A percentile compares a stretch with the other conserved stretches of the same genome.
Conservation (phyloP, 2,888 invertebrate species). For the Sesia apiformis region DNA sequence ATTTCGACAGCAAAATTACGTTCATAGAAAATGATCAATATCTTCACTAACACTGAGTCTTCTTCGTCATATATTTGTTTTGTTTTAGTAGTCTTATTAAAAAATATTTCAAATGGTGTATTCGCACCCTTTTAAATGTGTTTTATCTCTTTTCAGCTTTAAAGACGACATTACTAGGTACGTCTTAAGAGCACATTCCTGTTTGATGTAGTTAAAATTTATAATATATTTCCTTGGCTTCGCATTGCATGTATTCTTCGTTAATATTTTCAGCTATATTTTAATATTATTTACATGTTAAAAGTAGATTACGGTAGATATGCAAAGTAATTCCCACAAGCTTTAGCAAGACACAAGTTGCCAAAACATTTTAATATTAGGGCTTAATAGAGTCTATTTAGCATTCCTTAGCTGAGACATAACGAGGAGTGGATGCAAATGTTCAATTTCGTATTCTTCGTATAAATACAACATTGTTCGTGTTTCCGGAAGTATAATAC, state of each 20-base stretch:
- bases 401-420: too few species aligned
- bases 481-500: too few species aligned
- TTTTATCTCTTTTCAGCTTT: slow-evolving; percentile 52
- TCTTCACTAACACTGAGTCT: not conserved
- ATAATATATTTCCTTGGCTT: not conserved
- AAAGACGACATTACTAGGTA: slow-evolving; percentile 65
- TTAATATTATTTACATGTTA: not conserved
- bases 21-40: too few species aligned
- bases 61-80: not conserved
- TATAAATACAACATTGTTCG: too few species aligned
- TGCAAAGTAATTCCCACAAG: too few species aligned
- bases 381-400: too few species aligned
- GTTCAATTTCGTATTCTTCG: too few species aligned
- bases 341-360: too few species aligned
- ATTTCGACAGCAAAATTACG: too few species aligned
- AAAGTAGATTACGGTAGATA: not conserved
- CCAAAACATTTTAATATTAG: too few species aligned
- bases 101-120: not conserved
- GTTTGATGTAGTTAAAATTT: not conserved
- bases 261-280: too few species aligned
- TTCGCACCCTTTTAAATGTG: slow-evolving; percentile 8
- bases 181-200: slow-evolving; percentile 16
- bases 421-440: too few species aligned
- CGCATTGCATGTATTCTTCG: not conserved
- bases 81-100: not conserved